Evolutionary conservation across 1,140 invertebrate genomes (phyloP), one percentile per base, ranked within the genome.

Genomic region (Dysdera silvatica): DNA sequence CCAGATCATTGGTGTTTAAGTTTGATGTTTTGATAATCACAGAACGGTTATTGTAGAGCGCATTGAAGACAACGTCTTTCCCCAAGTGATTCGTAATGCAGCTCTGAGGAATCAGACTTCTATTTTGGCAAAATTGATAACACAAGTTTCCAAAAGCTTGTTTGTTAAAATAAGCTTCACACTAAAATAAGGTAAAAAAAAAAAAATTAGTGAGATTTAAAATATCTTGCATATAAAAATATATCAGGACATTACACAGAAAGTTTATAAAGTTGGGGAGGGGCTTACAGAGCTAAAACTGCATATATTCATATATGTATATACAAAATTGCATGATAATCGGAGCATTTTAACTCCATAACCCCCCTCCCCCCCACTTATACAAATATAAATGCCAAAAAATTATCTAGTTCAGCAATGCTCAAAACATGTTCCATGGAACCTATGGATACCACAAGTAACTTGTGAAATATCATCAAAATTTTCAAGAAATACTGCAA

Each of bases 61-160:
- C 82, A 29, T 80, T 79, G 70, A 84, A 83, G 3, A 82, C 79
- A 2, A 79, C 74, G 66, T 82, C 80, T 69, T 82, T 83, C 23
- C 79, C 79, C 20, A 75, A 74, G 61, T 80, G 78, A 40, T 82
- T 79, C 10, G 79, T 76, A 65, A 83, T 79, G 64, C 82, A 84
- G 4, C 77, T 77, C 4, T 83, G 61, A 0, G 80, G 78, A 47
- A 80, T 72, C 51, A 82, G 77, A 6, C 77, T 76, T 52, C 75
- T 73, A 57, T 78, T 74, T 20, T 61, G 49, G 70, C 83, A 84
- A 3, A 84, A 68, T 4, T 80, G 77, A 16, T 75, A 74, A 69
- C 83, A 84, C 10, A 84, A 70, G 65, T 79, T 80, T 61, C 83
- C 83, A 47, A 81, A 70, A 3, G 80, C 81, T 49, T 74, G 60